Conservation (phyloP, 2,113 vertebrate species). For the Ciconia maguari region DNA sequence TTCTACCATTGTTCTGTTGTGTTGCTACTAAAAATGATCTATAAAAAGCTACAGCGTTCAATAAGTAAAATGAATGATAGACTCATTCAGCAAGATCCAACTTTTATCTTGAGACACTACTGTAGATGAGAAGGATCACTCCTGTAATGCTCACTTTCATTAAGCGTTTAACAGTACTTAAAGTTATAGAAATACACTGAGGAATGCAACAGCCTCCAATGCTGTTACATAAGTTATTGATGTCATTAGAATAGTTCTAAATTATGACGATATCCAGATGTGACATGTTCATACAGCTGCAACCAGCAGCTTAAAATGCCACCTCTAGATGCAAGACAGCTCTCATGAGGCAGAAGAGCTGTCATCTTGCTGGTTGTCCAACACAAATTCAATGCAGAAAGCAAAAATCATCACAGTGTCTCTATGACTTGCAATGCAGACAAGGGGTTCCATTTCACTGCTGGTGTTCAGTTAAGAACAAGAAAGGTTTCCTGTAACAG, state of each 20-base stretch:
- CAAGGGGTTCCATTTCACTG: neutral
- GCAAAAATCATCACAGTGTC: neutral
- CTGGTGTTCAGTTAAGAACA: neutral
- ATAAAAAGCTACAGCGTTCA: neutral
- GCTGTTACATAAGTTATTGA: neutral
- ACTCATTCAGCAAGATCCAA: neutral
- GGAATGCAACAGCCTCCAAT: neutral
- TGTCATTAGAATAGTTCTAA: neutral
- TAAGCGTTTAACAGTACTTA: neutral
- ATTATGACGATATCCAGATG: neutral
- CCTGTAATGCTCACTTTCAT: neutral
- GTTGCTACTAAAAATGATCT: neutral
- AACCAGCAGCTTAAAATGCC: neutral
- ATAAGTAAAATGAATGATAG: neutral
- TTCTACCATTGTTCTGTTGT: neutral
- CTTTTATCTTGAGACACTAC: neutral
- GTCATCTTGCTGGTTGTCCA: neutral
- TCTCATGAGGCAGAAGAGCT: neutral
- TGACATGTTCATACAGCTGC: slow-evolving; percentile 13
- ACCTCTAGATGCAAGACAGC: neutral
- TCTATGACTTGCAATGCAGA: neutral
- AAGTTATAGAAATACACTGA: neutral
- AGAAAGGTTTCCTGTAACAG: neutral
- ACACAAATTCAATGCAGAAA: neutral
- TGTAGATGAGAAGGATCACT: neutral